Conservation (phyloP, 2,888 invertebrate genomes). For the Acronicta leporina region DNA sequence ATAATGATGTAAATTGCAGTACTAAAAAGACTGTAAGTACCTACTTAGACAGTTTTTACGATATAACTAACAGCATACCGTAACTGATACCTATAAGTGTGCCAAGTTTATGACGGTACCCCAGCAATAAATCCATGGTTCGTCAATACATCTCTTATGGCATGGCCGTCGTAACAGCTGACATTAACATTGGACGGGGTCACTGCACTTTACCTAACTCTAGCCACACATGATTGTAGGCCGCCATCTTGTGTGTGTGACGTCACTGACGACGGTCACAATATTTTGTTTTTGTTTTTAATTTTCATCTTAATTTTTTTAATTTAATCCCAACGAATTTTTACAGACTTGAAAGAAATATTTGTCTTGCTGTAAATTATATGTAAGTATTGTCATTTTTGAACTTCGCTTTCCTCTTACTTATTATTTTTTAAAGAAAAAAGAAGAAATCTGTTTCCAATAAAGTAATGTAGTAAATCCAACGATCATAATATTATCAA, state of each 20-base stretch:
- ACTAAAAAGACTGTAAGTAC: background rate
- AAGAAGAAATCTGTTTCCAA: too few relatives aligned
- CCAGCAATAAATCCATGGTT: constrained; percentile 43
- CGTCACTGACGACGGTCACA: constrained; percentile 66
- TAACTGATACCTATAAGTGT: constrained; percentile 15
- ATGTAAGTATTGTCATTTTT: too few relatives aligned
- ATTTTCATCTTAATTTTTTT: constrained; percentile 46
- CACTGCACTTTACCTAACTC: constrained; percentile 77
- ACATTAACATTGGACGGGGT: constrained; percentile 81
- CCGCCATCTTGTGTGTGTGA: constrained; percentile 71
- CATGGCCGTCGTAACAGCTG: constrained; percentile 68
- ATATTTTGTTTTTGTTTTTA: constrained; percentile 58
- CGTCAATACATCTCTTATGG: constrained; percentile 59
- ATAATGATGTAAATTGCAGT: background rate
- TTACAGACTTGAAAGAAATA: too few relatives aligned
- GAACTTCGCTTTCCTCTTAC: too few relatives aligned
- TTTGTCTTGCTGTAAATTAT: too few relatives aligned
- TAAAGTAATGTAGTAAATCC: too few relatives aligned
- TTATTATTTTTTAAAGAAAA: too few relatives aligned
- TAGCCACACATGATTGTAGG: constrained; percentile 66
- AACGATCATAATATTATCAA: too few relatives aligned
- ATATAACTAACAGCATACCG: constrained; percentile 9
- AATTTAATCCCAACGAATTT: constrained; percentile 40
- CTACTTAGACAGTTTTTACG: background rate
- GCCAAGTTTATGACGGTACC: constrained; percentile 33